Conservation (phyloP, 2,888 invertebrate species). For the Troilus luridus region DNA sequence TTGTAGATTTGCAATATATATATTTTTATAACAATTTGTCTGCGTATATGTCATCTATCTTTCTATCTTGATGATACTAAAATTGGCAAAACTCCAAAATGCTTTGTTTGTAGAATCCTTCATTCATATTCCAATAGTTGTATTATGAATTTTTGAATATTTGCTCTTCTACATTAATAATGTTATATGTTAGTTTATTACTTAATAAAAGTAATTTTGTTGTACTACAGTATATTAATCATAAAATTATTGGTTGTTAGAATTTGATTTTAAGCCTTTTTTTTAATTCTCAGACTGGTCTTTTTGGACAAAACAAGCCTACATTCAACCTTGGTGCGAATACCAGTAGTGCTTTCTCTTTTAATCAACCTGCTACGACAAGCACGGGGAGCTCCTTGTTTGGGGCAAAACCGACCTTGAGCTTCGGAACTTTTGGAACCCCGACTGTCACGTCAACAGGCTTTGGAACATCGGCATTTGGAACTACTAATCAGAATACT, state of each 20-base stretch:
- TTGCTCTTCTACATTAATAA: too few relatives aligned
- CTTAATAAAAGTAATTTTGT: too few relatives aligned
- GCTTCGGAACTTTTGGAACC: constrained; percentile 72
- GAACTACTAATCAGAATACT: constrained; percentile 64
- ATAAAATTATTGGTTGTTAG: background rate
- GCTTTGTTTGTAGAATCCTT: too few relatives aligned
- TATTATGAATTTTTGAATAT: too few relatives aligned
- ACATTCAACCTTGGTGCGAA: constrained; percentile 68
- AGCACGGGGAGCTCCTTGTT: constrained; percentile 67
- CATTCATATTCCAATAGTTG: too few relatives aligned
- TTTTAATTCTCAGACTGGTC: constrained; percentile 65
- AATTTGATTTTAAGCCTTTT: background rate
- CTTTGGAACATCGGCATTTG: constrained; percentile 64
- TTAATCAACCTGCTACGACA: constrained; percentile 66
- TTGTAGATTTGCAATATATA: too few relatives aligned
- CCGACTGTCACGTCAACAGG: constrained; percentile 62
- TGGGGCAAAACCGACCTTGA: constrained; percentile 70
- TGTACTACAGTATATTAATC: too few relatives aligned
- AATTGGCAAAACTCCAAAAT: too few relatives aligned
- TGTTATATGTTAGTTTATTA: too few relatives aligned
- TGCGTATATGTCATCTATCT: too few relatives aligned
- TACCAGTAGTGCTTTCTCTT: constrained; percentile 66
- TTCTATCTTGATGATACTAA: too few relatives aligned
- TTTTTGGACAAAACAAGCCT: constrained; percentile 71
- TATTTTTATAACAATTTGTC: too few relatives aligned